Evolutionary conservation across 2,797 vertebrate species (phyloP), one percentile per base, ranked within the genome.

Genomic region (Arrhamphus sclerolepis): DNA sequence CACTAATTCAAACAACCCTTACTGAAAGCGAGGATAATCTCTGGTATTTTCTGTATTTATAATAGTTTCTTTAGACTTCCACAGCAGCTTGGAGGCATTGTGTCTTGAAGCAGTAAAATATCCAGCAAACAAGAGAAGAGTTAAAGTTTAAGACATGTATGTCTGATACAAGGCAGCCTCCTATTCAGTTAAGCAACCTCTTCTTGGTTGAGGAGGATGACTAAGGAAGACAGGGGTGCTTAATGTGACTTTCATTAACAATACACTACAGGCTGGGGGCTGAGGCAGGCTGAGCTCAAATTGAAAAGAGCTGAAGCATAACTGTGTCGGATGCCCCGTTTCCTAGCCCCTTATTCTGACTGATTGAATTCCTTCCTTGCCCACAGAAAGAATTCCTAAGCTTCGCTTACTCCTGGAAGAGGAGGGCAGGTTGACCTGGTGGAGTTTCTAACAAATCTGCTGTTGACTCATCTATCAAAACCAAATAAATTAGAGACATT

Each of bases 241-340:
- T 87, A 89, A 90, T 89, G 84, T 87, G 86, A 86, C 87, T 87
- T 89, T 85, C 85, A 89, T 91, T 90, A 90, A 89, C 70, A 75
- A 85, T 66, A 71, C 51, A 66, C 83, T 79, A 71, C 77, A 80
- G 86, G 83, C 85, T 77, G 24, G 60, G 81, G 82, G 78, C 87
- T 76, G 70, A 77, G 76, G 80, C 75, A 78, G 82, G 68, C 81
- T 85, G 70, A 75, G 70, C 74, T 64, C 81, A 92, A 91, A 91
- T 91, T 91, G 90, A 91, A 91, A 91, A 86, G 89, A 87, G 85
- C 81, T 87, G 83, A 89, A 88, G 90, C 91, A 82, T 82, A 89
- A 82, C 91, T 82, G 87, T 88, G 82, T 86, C 77, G 72, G 87
- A 91, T 86, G 85, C 83, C 85, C 78, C 48, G 80, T 75, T 89